Conservation (phyloP, 2,888 invertebrate genomes). For the Acanthosoma haemorrhoidale region DNA sequence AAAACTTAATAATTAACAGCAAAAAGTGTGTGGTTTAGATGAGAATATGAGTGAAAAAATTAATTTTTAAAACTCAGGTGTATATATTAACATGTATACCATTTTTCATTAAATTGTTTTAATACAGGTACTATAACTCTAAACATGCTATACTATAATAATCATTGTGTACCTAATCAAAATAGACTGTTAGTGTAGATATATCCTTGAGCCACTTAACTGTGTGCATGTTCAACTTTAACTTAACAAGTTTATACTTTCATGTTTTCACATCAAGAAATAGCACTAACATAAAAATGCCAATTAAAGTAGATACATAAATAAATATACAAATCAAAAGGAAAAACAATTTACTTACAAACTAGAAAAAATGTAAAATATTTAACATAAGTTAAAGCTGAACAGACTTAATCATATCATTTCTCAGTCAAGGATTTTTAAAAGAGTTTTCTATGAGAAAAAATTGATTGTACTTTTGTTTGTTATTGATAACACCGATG, state of each 20-base stretch:
- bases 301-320: too few relatives aligned
- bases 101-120: constrained; percentile 19
- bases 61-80: neutral
- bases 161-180: constrained; percentile 37
- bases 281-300: too few relatives aligned
- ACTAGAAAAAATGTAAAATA: too few relatives aligned
- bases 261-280: too few relatives aligned
- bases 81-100: constrained; percentile 29
- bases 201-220: neutral
- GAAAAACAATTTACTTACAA: too few relatives aligned
- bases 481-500: neutral
- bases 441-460: constrained; percentile 19
- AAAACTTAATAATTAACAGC: too few relatives aligned
- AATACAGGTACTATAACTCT: constrained; percentile 26
- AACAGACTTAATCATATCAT: constrained; percentile 35
- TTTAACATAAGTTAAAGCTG: constrained; percentile 27
- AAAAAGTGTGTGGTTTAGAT: too few relatives aligned
- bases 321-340: too few relatives aligned
- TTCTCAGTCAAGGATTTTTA: constrained; percentile 27
- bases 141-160: constrained; percentile 31
- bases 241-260: constrained; percentile 15
- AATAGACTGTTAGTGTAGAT: constrained; percentile 39
- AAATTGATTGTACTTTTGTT: neutral
- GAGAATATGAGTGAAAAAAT: too few relatives aligned
- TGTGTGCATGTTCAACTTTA: constrained; percentile 35